These are phyloP conservation scores for Galemys pyrenaicus DNA, from an alignment of 2,113 vertebrate species.

Conservation along the genomic window DNA sequence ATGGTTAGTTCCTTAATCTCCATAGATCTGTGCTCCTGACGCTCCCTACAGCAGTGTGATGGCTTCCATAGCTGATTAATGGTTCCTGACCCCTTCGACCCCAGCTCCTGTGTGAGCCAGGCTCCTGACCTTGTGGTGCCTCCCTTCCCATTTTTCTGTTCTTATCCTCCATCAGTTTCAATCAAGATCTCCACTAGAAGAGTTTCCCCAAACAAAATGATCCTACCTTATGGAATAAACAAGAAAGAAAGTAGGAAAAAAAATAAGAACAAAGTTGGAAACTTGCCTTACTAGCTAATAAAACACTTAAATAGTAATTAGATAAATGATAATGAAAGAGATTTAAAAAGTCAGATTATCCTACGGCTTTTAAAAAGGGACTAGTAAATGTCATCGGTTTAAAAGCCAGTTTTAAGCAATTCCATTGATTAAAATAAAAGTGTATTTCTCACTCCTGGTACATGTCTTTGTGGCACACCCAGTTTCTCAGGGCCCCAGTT, in stretches of 20 bases:
- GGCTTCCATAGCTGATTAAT: too few species aligned
- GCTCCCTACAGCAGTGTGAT: too few species aligned
- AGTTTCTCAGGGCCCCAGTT: neutral
- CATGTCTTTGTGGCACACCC: neutral
- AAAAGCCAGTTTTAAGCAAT: neutral
- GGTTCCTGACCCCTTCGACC: too few species aligned
- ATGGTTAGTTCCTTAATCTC: too few species aligned
- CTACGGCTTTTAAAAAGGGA: neutral
- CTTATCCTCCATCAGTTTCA: too few species aligned
- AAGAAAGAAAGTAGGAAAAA: neutral
- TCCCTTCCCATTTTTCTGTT: too few species aligned
- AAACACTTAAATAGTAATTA: neutral
- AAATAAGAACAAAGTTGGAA: neutral
- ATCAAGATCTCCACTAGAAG: neutral
- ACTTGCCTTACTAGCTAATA: neutral
- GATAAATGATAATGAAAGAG: neutral
- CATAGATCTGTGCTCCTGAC: too few species aligned
- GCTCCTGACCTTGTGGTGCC: too few species aligned
- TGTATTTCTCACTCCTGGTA: neutral
- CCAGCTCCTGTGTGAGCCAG: too few species aligned
- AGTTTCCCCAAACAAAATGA: neutral
- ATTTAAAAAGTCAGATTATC: neutral
- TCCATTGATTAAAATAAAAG: neutral
- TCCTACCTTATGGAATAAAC: neutral
- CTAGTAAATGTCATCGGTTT: neutral